Evolutionary conservation across 2,113 vertebrate genomes (phyloP).

Genomic region (Sylvilagus bachmani): DNA sequence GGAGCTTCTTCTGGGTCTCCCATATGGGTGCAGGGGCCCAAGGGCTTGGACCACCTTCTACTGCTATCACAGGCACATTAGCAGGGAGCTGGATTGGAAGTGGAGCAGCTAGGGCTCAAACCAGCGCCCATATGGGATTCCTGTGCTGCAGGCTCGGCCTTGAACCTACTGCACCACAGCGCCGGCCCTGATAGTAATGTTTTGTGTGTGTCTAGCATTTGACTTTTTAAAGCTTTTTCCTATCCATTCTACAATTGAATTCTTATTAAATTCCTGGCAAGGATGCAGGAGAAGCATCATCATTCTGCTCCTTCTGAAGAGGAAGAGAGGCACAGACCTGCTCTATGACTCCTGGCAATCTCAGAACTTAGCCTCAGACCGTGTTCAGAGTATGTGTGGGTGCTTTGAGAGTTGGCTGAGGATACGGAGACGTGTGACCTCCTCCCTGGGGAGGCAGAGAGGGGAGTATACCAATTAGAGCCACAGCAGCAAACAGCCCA

Average conservation of each 20-base stretch:
- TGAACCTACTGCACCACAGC: no score
- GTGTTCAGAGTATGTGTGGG: accelerated
- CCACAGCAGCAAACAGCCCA: neutral
- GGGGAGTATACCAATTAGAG: neutral
- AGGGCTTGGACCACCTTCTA: no score
- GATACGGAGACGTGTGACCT: neutral
- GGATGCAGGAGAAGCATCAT: neutral
- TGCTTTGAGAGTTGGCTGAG: neutral
- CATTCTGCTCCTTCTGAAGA: neutral
- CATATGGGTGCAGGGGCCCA: no score
- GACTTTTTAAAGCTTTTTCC: neutral
- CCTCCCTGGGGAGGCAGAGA: neutral
- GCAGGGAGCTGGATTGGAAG: no score
- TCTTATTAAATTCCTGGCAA: slow-evolving; percentile 1
- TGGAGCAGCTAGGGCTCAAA: no score
- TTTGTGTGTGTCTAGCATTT: neutral
- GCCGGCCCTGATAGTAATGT: no score
- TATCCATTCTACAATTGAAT: neutral
- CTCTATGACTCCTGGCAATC: neutral
- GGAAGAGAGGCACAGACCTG: neutral
- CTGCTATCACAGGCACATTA: no score
- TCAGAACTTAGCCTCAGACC: neutral
- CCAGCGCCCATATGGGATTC: no score
- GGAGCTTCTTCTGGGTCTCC: no score
- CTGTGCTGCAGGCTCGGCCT: no score